Evolutionary conservation across 64 coral and sea anemone species (phyloP).

Genomic region (Montipora efflorescens): DNA sequence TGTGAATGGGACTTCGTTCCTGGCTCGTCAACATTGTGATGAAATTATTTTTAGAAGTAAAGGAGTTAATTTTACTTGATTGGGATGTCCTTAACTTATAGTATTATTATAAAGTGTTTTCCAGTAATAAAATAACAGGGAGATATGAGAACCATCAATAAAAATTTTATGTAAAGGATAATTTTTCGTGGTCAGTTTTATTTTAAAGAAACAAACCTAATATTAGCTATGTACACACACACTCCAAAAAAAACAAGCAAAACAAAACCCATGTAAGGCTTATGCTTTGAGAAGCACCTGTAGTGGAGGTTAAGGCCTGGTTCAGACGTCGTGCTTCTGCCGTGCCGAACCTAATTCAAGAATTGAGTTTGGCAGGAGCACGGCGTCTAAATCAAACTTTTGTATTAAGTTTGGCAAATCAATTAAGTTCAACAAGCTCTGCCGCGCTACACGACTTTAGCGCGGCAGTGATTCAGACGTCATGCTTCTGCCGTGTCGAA

Average conservation of each 20-base stretch:
- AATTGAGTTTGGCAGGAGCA: slow-evolving; percentile 34
- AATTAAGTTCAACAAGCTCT: slow-evolving; percentile 45
- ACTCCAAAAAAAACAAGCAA: too few relatives aligned
- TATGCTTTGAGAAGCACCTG: too few relatives aligned
- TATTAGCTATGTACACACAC: too few relatives aligned
- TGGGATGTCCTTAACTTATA: background rate
- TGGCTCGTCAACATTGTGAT: background rate
- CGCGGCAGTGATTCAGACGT: slow-evolving; percentile 38
- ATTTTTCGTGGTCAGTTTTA: too few relatives aligned
- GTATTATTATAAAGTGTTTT: background rate
- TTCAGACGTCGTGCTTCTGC: slow-evolving; percentile 64
- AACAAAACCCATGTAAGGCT: too few relatives aligned
- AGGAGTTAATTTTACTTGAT: background rate
- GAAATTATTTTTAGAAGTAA: background rate
- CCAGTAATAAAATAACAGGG: too few relatives aligned
- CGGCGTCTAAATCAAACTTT: slow-evolving; percentile 55
- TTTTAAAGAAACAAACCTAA: too few relatives aligned
- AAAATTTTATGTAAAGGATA: too few relatives aligned
- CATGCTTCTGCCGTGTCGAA: slow-evolving; percentile 25
- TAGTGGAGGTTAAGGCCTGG: background rate
- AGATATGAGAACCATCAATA: too few relatives aligned
- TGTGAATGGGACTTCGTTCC: background rate
- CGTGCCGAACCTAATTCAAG: slow-evolving; percentile 5
- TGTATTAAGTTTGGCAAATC: slow-evolving; percentile 50
- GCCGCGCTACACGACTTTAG: background rate